phyloP scores from a whole-genome alignment of 2,113 vertebrate genomes.

The Catharus fuscescens region DNA sequence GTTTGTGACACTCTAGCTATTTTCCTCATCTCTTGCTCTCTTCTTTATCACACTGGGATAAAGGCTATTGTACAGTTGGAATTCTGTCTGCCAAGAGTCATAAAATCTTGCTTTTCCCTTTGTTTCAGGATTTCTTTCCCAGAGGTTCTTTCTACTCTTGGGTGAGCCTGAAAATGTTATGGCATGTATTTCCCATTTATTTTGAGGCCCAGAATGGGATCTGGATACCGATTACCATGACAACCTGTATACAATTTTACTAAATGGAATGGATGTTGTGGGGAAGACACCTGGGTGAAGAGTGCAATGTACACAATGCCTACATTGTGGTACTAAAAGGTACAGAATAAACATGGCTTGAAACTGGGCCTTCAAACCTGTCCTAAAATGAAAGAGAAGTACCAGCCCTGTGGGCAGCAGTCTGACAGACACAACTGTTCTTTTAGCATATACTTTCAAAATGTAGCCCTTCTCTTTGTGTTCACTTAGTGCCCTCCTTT shows the following conservation, averaged over 20 bases:
- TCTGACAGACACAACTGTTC: background rate
- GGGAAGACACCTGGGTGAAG: background rate
- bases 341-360: background rate
- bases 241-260: background rate
- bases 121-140: background rate
- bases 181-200: background rate
- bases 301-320: background rate
- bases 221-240: background rate
- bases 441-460: background rate
- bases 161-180: background rate
- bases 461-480: background rate
- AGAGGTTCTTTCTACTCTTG: background rate
- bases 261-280: background rate
- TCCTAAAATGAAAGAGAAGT: background rate
- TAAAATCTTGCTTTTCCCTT: conserved; percentile 4
- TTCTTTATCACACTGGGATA: background rate
- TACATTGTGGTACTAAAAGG: background rate
- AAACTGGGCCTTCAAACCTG: background rate
- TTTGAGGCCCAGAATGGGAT: background rate
- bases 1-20: background rate
- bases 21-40: background rate
- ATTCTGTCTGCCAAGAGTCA: background rate
- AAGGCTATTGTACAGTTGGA: background rate
- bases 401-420: background rate
- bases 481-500: background rate